Conservation (phyloP, 1,140 invertebrate genomes). For the Sipha flava region DNA sequence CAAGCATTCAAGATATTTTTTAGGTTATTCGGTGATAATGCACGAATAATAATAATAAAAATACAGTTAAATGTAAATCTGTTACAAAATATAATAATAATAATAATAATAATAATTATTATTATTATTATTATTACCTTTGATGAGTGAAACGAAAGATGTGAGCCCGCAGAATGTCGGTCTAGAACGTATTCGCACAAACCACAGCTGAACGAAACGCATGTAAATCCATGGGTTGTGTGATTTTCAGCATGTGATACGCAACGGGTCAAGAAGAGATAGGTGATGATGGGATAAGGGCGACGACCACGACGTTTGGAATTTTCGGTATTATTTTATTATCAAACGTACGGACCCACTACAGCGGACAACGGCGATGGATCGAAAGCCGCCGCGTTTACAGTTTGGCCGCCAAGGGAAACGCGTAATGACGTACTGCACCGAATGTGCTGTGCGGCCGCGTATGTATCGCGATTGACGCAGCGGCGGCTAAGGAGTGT, state of each 20-base stretch:
- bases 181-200: neutral
- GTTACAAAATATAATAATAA: neutral
- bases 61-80: neutral
- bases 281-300: neutral
- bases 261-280: neutral
- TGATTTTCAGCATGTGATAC: neutral
- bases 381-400: conserved; percentile 10
- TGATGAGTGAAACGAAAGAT: neutral
- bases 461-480: too few relatives aligned
- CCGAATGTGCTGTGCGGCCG: too few relatives aligned
- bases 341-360: neutral
- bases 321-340: neutral
- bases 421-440: neutral
- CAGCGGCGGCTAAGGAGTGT: too few relatives aligned
- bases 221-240: neutral
- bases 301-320: neutral
- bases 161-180: neutral
- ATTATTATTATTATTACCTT: neutral
- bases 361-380: neutral
- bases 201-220: neutral
- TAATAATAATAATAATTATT: too few relatives aligned
- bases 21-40: neutral
- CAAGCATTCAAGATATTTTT: neutral
- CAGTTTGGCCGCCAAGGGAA: conserved; percentile 25
- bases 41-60: too few relatives aligned